Base-by-base conservation (phyloP, 2,113 vertebrate genomes). In the Caranx melampygus region DNA sequence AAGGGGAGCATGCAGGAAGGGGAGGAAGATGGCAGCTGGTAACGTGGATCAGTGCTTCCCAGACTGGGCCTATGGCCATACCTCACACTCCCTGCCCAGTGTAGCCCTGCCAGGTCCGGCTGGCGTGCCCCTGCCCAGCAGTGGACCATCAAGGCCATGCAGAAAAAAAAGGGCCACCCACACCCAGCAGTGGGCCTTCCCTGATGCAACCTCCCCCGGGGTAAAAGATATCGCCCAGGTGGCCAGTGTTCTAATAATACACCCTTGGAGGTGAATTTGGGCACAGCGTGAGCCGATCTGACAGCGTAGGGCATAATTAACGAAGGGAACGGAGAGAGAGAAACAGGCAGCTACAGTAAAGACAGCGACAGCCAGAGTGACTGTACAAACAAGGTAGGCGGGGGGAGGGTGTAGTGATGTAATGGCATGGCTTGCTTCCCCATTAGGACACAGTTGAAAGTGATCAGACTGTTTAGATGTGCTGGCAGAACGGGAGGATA, bases 11-110 rank as follows among this genome's bases (percentile, higher is more conserved):
- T 75, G 89, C 86, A 91, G 90, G 88, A 93, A 90, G 80, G 89
- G 87, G 87, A 91, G 90, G 84, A 92, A 92, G 90, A 91, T 91
- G 91, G 92, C 92, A 93, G 93, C 92, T 93, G 93, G 86, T 90
- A 91, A 87, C 47, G 85, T 91, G 90, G 85, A 92, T 90, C 85
- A 83, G 73, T 89, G 87, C 90, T 87, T 93, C 87, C 87, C 89
- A 93, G 87, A 87, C 90, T 88, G 90, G 91, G 92, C 92, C 90
- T 64, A 68, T 65, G 71, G 81, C 88, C 90, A 92, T 87, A 49
- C 80, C 81, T 86, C 81, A 75, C 59, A 11, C 74, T 59, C 42
- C 67, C 79, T 77, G 77, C 78, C 62, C 77, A 64, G 68, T 76
- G 67, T 10, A 42, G 85, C 61, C 80, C 77, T 73, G 73, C 89